Evolutionary conservation across 2,888 invertebrate species (phyloP), one percentile per base, ranked within the genome.

Genomic region (Thereva nobilitata): DNA sequence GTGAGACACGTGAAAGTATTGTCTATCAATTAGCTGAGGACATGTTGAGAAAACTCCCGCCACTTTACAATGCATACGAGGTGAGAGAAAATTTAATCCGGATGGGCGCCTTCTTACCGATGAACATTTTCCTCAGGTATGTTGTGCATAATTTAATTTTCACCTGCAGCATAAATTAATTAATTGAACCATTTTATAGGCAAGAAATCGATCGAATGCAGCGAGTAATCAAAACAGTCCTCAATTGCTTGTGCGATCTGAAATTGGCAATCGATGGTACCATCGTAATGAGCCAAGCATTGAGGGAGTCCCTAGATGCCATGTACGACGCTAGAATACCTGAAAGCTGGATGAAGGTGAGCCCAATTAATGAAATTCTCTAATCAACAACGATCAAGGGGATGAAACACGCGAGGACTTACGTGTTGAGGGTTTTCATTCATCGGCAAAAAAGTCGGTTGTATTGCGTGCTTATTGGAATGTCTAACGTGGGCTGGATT

Each of bases 261-360:
- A 95, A 95, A 79, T 83, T 97, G 70, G 97, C 97, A 9, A 97
- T 97, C 71, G 97, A 97, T 76, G 97, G 97, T 41, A 97, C 96
- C 0, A 97, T 97, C 73, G 91, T 97, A 37, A 97, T 97, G 97
- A 96, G 95, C 75, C 93, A 95, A 76, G 89, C 87, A 34, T 83
- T 97, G 40, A 85, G 93, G 69, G 91, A 92, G 73, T 92, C 95
- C 0, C 82, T 97, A 42, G 96, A 97, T 78, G 92, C 96, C 9
- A 97, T 97, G 94, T 97, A 95, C 77, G 97, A 97, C 78, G 97
- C 97, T 2, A 86, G 95, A 70, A 93, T 97, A 72, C 97, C 97
- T 0, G 90, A 90, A 68, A 86, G 86, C 68, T 97, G 97, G 97
- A 87, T 89, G 75, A 96, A 93, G 87, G 92, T 90, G 73, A 71